Percentiles rank a stretch among this genome's conserved stretches.
Evolutionary conservation across 1,140 invertebrate genomes (phyloP).

Genomic region (Eueides isabella): DNA sequence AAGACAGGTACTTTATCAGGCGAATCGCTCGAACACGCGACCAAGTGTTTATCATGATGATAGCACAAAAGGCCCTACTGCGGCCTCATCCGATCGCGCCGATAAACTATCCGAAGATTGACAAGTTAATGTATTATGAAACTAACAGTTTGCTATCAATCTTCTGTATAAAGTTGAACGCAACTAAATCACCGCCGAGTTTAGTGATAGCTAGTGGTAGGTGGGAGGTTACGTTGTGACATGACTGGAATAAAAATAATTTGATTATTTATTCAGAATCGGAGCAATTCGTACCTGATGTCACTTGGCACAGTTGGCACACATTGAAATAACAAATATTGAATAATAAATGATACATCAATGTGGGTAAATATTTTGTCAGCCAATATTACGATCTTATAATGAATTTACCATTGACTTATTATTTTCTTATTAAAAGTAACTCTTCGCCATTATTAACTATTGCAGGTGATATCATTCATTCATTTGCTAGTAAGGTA

Average conservation of each 20-base stretch:
- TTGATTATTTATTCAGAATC: conserved; percentile 13
- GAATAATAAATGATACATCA: conserved; percentile 22
- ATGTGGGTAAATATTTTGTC: conserved; percentile 21
- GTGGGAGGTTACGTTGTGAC: neutral
- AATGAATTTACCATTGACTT: too few relatives aligned
- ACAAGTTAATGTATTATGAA: conserved; percentile 39
- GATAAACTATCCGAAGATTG: conserved; percentile 44
- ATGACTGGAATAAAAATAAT: conserved; percentile 16
- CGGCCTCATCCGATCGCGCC: conserved; percentile 34
- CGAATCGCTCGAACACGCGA: conserved; percentile 48
- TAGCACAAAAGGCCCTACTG: conserved; percentile 45
- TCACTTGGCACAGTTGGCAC: conserved; percentile 22
- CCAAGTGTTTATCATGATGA: conserved; percentile 54
- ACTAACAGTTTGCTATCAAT: conserved; percentile 8
- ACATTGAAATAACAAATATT: conserved; percentile 19
- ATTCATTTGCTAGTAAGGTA: neutral
- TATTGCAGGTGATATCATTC: neutral
- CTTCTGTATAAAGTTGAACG: conserved; percentile 1
- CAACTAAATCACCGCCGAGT: neutral
- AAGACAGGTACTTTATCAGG: conserved; percentile 53
- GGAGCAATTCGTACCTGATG: conserved; percentile 17
- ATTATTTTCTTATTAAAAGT: too few relatives aligned
- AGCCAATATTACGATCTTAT: conserved; percentile 4
- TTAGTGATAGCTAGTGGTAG: too few relatives aligned
- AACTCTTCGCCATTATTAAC: neutral